These are phyloP conservation scores for Phorcus lineatus DNA, from an alignment of 2,888 invertebrate species.

Conservation along the genomic window DNA sequence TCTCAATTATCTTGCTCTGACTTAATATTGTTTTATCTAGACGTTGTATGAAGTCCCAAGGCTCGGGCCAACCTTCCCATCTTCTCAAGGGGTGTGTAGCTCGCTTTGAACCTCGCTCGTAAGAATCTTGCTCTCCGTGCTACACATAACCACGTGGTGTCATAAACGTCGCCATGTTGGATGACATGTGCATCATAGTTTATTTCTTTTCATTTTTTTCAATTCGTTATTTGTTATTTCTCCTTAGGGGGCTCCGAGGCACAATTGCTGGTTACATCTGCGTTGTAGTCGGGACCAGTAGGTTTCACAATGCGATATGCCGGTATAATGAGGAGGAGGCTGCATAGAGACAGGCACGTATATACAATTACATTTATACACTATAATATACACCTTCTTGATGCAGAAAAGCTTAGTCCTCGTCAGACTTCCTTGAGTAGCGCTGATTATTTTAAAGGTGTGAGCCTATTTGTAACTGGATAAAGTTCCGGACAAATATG, in stretches of 20 bases:
- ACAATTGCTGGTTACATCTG: not conserved
- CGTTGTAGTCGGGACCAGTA: too few relatives aligned
- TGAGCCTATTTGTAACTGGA: not conserved
- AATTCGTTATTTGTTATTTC: not conserved
- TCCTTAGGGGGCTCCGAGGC: not conserved
- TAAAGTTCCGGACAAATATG: not conserved
- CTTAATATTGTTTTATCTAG: not conserved
- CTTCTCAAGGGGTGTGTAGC: not conserved
- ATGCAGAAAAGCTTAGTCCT: too few relatives aligned
- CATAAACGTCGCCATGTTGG: constrained; percentile 2
- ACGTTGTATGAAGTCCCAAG: not conserved
- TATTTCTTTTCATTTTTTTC: not conserved
- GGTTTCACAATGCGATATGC: too few relatives aligned
- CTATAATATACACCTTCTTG: too few relatives aligned
- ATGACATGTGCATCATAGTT: not conserved
- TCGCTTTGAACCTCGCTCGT: not conserved
- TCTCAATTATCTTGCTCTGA: not conserved
- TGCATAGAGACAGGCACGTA: too few relatives aligned
- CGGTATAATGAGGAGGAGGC: too few relatives aligned
- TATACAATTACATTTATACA: too few relatives aligned
- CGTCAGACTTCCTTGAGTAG: too few relatives aligned
- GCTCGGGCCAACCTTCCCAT: not conserved
- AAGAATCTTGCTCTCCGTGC: not conserved
- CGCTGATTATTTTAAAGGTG: too few relatives aligned
- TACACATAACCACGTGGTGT: not conserved